Base-by-base conservation (phyloP, 2,888 invertebrate genomes). In the Philhelius pedissequus region DNA sequence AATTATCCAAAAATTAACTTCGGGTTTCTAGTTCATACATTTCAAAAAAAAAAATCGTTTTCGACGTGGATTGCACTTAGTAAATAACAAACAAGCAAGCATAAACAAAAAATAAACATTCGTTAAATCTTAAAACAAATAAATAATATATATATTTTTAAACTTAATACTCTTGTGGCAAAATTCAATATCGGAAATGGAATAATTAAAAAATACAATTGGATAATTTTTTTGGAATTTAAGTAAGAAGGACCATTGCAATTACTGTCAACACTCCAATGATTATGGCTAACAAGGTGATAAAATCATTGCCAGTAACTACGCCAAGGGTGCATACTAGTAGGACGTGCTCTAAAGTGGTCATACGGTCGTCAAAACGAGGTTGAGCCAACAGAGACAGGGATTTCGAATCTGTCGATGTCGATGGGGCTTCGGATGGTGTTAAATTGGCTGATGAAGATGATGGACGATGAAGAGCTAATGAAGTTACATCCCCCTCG, bases 311-410 rank as follows among this genome's bases (percentile, higher is more conserved):
- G 88, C 94, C 94, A 89, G 94, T 94, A 80, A 91, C 88, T 91
- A 96, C 92, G 90, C 95, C 94, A 93, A 95, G 95, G 89, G 95
- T 94, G 93, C 95, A 95, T 94, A 95, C 95, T 93, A 96, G 93
- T 92, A 95, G 93, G 92, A 95, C 92, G 90, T 94, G 94, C 92
- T 94, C 90, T 80, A 91, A 87, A 83, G 90, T 88, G 71, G 91
- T 90, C 88, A 89, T 88, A 71, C 89, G 87, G 86, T 90, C 88
- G 71, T 88, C 88, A 78, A 87, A 82, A 64, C 90, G 90, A 50
- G 87, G 76, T 86, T 90, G 90, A 69, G 90, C 90, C 60, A 91
- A 88, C 8, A 90, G 86, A 27, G 89, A 89, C 18, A 90, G n/a
- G 32, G 84, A 27, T 62, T 84, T 84, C 2, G 81, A 71, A 8